phyloP scores from a whole-genome alignment of 35 echinoderm and acorn worm genomes.

The Apostichopus japonicus region DNA sequence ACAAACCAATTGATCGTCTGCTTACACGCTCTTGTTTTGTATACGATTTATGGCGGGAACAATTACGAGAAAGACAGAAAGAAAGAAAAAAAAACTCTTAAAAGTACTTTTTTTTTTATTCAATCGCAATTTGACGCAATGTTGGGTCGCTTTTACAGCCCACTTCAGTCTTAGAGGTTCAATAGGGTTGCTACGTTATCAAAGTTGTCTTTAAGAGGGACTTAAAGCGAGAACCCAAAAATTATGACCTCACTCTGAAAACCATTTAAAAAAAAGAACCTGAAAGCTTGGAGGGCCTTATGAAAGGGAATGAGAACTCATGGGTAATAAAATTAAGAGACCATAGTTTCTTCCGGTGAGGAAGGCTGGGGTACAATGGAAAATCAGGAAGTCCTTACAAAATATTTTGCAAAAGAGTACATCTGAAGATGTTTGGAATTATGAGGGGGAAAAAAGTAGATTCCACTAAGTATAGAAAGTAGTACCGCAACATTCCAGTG shows the following conservation, averaged over 20 bases:
- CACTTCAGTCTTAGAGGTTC: slow-evolving; percentile 41
- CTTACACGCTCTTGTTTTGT: background rate
- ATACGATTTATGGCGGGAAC: slow-evolving; percentile 35
- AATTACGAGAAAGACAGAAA: slow-evolving; percentile 19
- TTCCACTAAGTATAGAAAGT: too few species aligned
- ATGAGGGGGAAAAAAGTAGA: too few species aligned
- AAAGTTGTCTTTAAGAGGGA: slow-evolving; percentile 3
- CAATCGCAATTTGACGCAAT: slow-evolving; percentile 46
- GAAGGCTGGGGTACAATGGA: background rate
- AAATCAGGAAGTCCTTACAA: too few species aligned
- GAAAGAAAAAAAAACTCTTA: background rate
- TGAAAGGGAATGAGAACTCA: slow-evolving; percentile 6
- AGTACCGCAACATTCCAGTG: too few species aligned
- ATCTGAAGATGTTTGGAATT: too few species aligned
- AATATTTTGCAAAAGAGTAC: too few species aligned
- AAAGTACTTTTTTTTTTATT: slow-evolving; percentile 42
- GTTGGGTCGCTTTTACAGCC: slow-evolving; percentile 50
- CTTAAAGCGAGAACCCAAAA: slow-evolving; percentile 18
- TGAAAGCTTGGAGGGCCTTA: slow-evolving; percentile 42
- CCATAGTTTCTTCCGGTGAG: slow-evolving; percentile 8
- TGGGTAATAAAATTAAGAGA: slow-evolving; percentile 44
- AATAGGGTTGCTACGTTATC: slow-evolving; percentile 40
- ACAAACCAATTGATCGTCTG: slow-evolving; percentile 25
- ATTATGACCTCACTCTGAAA: slow-evolving; percentile 29
- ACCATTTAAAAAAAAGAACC: slow-evolving; percentile 3